A percentile compares a stretch with the other conserved stretches of the same genome.
Evolutionary conservation across 2,888 invertebrate genomes (phyloP).

Genomic region (Sphaeridia pumilis): DNA sequence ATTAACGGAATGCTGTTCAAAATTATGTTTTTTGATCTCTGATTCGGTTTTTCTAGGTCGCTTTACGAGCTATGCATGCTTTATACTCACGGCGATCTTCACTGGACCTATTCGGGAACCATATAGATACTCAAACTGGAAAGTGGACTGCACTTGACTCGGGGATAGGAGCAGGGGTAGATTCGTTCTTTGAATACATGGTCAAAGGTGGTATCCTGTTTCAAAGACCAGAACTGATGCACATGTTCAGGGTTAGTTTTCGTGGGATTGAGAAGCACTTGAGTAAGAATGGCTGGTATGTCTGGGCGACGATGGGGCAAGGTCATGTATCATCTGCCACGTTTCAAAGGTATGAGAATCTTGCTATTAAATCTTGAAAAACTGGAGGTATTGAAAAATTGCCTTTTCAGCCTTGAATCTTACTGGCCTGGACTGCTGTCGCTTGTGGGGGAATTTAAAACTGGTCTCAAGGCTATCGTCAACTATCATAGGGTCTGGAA

Average conservation of each 20-base stretch:
- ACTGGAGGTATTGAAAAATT: too few relatives aligned
- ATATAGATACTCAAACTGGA: conserved; percentile 86
- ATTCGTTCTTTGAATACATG: conserved; percentile 96
- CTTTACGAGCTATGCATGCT: conserved; percentile 78
- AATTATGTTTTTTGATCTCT: not conserved
- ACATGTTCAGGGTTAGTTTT: conserved; percentile 74
- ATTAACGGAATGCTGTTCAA: not conserved
- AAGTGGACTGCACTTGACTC: conserved; percentile 71
- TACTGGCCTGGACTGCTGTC: conserved; percentile 96
- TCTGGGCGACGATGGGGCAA: conserved; percentile 98
- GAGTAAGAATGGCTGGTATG: conserved; percentile 93
- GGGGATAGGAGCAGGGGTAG: conserved; percentile 50
- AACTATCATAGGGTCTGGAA: conserved; percentile 96
- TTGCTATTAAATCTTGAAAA: too few relatives aligned
- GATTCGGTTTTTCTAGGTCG: conserved; percentile 50
- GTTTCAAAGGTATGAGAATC: conserved; percentile 26
- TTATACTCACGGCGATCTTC: conserved; percentile 75
- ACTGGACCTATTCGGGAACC: conserved; percentile 70
- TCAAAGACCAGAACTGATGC: conserved; percentile 77
- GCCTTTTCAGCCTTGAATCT: conserved; percentile 66
- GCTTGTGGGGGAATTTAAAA: conserved; percentile 72
- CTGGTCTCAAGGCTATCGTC: conserved; percentile 83
- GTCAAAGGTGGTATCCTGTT: conserved; percentile 90
- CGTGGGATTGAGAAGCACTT: conserved; percentile 69
- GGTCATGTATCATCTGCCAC: conserved; percentile 64